Evolutionary conservation across 2,797 vertebrate genomes (phyloP).

Genomic region (Tragopan temminckii): DNA sequence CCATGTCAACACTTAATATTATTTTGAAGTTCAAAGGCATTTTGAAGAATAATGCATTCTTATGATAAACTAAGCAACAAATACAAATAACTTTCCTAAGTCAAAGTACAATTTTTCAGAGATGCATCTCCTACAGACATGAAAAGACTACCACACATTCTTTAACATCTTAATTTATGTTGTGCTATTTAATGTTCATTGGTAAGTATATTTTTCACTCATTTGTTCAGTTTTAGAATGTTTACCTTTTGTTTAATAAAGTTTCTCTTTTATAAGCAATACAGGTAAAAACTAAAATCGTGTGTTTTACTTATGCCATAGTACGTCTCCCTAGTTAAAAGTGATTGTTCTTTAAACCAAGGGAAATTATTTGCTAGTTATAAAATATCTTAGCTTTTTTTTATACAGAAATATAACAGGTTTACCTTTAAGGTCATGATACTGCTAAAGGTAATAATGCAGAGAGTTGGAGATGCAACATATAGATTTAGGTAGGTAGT

Average conservation of each 20-base stretch:
- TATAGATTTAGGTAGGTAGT: background rate
- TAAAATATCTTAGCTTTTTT: background rate
- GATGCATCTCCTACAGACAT: background rate
- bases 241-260: background rate
- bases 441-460: background rate
- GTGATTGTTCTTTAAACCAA: background rate
- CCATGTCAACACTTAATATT: background rate
- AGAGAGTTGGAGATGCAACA: background rate
- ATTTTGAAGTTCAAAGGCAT: background rate
- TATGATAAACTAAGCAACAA: background rate
- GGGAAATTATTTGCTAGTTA: background rate
- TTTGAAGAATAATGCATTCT: background rate
- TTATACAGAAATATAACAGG: background rate
- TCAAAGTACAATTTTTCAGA: background rate
- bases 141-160: background rate
- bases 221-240: background rate
- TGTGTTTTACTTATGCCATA: background rate
- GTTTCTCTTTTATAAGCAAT: background rate
- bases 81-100: background rate
- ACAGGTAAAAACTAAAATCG: background rate
- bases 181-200: background rate
- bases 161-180: conserved; percentile 6
- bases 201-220: background rate
- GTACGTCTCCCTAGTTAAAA: background rate
- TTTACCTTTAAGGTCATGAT: background rate